phyloP scores from a whole-genome alignment of 2,797 vertebrate species.

The Percopsis omiscomaycus region DNA sequence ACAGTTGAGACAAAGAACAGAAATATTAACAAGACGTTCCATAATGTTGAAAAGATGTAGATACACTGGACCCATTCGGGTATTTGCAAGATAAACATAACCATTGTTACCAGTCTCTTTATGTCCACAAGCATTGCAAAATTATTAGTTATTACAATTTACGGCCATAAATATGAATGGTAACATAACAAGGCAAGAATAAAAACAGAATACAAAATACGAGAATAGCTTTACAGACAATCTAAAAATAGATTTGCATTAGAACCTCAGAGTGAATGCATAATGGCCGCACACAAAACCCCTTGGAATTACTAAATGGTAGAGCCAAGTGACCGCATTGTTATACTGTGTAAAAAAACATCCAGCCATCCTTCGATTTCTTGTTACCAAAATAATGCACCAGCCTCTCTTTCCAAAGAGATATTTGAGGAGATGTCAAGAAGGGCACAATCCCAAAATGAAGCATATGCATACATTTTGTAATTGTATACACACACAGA shows the following conservation, averaged over 20 bases:
- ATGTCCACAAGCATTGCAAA: background rate
- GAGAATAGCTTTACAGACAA: background rate
- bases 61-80: background rate
- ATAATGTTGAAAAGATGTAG: background rate
- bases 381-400: conserved; percentile 41
- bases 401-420: conserved; percentile 12
- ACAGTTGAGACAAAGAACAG: background rate
- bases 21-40: background rate
- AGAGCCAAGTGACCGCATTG: background rate
- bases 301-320: background rate
- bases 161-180: background rate
- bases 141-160: conserved; percentile 1
- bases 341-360: conserved; percentile 18
- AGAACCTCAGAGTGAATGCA: conserved; percentile 19
- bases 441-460: conserved; percentile 29
- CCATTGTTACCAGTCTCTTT: background rate
- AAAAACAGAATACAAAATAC: conserved; percentile 1
- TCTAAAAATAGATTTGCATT: conserved; percentile 2
- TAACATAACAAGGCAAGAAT: background rate
- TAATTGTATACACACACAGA: conserved; percentile 47
- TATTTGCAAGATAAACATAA: background rate
- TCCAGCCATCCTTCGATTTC: background rate
- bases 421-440: conserved; percentile 16
- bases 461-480: conserved; percentile 41
- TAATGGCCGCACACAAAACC: conserved; percentile 21